Conservation (phyloP, 2,113 vertebrate genomes). For the Rhombomys opimus region DNA sequence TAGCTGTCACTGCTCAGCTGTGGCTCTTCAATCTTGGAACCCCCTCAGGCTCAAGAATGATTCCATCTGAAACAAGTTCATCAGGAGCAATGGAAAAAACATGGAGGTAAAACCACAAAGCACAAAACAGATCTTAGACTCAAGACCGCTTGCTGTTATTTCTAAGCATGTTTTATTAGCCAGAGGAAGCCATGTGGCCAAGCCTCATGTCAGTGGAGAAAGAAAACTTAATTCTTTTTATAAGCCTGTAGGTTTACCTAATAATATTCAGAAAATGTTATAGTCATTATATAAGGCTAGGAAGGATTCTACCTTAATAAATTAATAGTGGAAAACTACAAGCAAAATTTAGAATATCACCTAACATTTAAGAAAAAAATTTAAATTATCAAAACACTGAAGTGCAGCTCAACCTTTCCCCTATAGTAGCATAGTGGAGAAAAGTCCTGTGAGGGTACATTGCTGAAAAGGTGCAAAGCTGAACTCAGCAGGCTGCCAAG, state of each 20-base stretch:
- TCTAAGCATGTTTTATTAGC: neutral
- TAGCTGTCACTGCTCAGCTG: neutral
- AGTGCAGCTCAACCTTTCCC: neutral
- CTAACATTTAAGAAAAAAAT: neutral
- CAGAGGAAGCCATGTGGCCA: neutral
- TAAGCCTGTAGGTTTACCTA: neutral
- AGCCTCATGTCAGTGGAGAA: neutral
- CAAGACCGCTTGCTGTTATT: neutral
- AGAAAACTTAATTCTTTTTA: neutral
- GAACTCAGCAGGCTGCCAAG: neutral
- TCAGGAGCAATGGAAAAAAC: neutral
- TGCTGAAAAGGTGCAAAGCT: neutral
- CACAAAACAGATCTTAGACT: neutral
- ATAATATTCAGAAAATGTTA: neutral
- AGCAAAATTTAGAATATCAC: constrained; percentile 1
- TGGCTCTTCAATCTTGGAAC: neutral
- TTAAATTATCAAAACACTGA: neutral
- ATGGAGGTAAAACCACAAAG: neutral
- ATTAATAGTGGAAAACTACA: constrained; percentile 4
- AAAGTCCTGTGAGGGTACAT: neutral
- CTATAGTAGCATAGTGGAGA: neutral
- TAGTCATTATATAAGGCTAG: neutral
- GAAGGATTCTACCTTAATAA: neutral
- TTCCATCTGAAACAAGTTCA: neutral
- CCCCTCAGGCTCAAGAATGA: neutral